Evolutionary conservation across 2,113 vertebrate species (phyloP), one percentile per base, ranked within the genome.

Genomic region (Struthio camelus): DNA sequence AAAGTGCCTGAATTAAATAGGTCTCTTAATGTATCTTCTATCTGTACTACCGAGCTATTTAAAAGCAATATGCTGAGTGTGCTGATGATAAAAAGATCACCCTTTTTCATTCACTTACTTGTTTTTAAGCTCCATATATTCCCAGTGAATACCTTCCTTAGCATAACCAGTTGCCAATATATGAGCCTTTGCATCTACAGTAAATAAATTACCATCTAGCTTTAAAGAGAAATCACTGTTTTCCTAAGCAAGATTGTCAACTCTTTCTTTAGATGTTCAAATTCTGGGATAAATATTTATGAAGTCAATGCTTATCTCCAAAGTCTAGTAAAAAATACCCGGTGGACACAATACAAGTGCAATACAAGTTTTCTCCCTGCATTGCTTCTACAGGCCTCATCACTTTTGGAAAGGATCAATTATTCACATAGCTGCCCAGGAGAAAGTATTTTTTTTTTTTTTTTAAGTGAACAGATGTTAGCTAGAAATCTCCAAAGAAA

Each of bases 1-100:
- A 96, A 95, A 38, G 48, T 53, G 80, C 92, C 92, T 94, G 85
- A 94, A 96, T 97, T 97, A 95, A 97, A 97, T 90, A 96, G 67
- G 50, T 77, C 61, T 90, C 94, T 95, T 92, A 97, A 96, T 97
- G 87, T 67, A 94, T 96, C 89, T 97, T 87, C 87, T 91, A 69
- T 93, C 72, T 73, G 65, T 89, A 92, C 80, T 84, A 91, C 84
- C 96, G 71, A 94, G 85, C 50, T 96, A 71, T 94, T 97, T 97
- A 96, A 95, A 97, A 97, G 86, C 87, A 97, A 90, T 86, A 92
- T 84, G 71, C 83, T 46, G 18, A 96, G 66, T 28, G 18, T 89
- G n/a, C 53, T 85, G 46, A 77, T 76, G 75, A 94, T 93, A 95
- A 93, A 97, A 96, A 87, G 69, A 91, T 79, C 59, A 58, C 42